A percentile compares a stretch with the other conserved stretches of the same genome.
Evolutionary conservation across 64 coral and sea anemone species (phyloP).

Genomic region (Pachyseris speciosa): DNA sequence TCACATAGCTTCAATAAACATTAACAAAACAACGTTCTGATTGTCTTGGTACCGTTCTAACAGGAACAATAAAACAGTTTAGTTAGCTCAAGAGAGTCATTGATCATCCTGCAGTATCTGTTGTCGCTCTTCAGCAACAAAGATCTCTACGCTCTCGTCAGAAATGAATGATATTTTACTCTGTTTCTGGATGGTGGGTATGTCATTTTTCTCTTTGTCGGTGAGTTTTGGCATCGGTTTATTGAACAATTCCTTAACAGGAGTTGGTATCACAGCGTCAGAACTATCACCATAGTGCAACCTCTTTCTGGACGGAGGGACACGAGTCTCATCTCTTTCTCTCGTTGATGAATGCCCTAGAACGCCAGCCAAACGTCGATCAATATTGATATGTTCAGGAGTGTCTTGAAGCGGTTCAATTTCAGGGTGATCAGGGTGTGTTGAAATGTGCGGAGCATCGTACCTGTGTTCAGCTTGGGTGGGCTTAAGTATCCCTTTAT

Average conservation of each 20-base stretch:
- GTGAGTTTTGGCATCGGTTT: constrained; percentile 9
- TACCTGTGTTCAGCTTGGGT: constrained; percentile 11
- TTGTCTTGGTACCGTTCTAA: not conserved
- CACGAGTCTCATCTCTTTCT: constrained; percentile 17
- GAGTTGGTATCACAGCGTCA: constrained; percentile 14
- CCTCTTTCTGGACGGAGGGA: constrained; percentile 24
- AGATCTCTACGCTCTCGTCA: constrained; percentile 34
- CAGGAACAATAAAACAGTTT: constrained; percentile 24
- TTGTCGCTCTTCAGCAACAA: constrained; percentile 1
- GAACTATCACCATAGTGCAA: constrained; percentile 25
- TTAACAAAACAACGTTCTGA: constrained; percentile 22
- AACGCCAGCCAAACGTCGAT: constrained; percentile 18
- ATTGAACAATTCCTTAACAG: constrained; percentile 13
- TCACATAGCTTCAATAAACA: constrained; percentile 20
- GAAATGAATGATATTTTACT: constrained; percentile 28
- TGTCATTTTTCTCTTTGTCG: constrained; percentile 26
- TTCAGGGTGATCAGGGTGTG: constrained; percentile 14
- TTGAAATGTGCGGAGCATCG: constrained; percentile 1
- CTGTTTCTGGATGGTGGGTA: constrained; percentile 18
- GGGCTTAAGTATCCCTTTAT: not conserved
- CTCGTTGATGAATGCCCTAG: constrained; percentile 21
- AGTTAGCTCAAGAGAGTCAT: not conserved
- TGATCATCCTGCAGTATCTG: constrained; percentile 2
- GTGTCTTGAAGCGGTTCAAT: constrained; percentile 46
- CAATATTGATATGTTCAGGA: constrained; percentile 37